phyloP scores from a whole-genome alignment of 2,888 invertebrate species.

The Oligia fasciuncula region DNA sequence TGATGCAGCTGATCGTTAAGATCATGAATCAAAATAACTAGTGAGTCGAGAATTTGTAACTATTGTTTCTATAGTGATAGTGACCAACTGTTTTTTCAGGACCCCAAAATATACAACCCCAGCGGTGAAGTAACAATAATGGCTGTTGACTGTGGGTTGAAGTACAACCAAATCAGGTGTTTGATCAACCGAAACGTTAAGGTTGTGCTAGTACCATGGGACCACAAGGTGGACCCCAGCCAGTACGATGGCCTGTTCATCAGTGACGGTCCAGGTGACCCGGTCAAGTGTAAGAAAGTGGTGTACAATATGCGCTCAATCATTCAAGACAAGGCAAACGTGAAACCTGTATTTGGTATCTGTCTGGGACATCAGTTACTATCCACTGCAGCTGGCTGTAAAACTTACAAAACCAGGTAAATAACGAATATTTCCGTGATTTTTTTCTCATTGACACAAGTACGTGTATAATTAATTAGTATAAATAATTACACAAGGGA shows the following conservation, averaged over 20 bases:
- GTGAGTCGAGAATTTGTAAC: no score
- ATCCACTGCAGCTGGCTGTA: slow-evolving; percentile 97
- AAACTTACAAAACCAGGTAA: slow-evolving; percentile 98
- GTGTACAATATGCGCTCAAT: slow-evolving; percentile 92
- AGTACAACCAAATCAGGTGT: slow-evolving; percentile 89
- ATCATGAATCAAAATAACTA: no score
- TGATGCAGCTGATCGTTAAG: no score
- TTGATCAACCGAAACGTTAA: slow-evolving; percentile 95
- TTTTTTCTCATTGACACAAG: no score
- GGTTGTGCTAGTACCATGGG: slow-evolving; percentile 98
- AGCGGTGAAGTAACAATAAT: slow-evolving; percentile 94
- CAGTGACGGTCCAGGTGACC: slow-evolving; percentile 99
- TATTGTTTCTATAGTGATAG: neutral
- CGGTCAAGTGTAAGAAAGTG: slow-evolving; percentile 94
- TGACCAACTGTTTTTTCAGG: slow-evolving; percentile 80
- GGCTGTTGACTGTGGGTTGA: slow-evolving; percentile 97
- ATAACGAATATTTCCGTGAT: neutral
- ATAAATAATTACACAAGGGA: no score
- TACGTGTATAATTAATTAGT: no score
- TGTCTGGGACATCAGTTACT: slow-evolving; percentile 99
- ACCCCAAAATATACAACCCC: slow-evolving; percentile 92
- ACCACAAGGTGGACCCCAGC: slow-evolving; percentile 91
- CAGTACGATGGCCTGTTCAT: slow-evolving; percentile 98
- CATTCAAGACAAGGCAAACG: slow-evolving; percentile 82
- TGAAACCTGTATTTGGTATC: slow-evolving; percentile 98